Evolutionary conservation across 2,888 invertebrate genomes (phyloP).

Genomic region (Acrobasis suavella): DNA sequence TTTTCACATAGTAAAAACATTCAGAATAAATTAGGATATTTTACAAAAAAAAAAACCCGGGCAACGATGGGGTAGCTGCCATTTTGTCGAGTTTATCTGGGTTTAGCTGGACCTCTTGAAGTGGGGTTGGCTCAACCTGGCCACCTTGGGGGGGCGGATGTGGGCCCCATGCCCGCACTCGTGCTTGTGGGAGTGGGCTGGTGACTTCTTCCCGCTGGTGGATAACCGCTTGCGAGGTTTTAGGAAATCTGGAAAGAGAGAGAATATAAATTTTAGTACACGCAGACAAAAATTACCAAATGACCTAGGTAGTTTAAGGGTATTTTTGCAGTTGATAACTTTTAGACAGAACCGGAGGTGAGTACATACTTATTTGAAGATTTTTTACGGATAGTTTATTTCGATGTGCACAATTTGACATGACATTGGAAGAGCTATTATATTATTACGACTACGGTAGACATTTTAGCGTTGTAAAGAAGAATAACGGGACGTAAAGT

Average conservation of each 20-base stretch:
- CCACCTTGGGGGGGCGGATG: conserved; percentile 76
- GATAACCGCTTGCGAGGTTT: conserved; percentile 84
- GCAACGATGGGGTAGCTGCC: conserved; percentile 17
- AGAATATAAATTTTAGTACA: conserved; percentile 28
- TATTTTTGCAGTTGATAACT: not conserved
- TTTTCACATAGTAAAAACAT: conserved; percentile 49
- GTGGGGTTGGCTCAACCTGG: conserved; percentile 67
- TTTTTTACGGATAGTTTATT: no score
- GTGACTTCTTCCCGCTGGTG: conserved; percentile 76
- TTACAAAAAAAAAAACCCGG: conserved; percentile 23
- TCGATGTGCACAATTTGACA: no score
- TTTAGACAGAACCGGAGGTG: no score
- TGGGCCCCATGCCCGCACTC: conserved; percentile 73
- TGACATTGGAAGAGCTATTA: no score
- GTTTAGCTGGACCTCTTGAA: conserved; percentile 75
- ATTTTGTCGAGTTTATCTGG: conserved; percentile 5
- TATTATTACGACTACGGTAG: no score
- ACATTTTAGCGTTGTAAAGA: conserved; percentile 23
- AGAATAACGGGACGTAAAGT: conserved; percentile 12
- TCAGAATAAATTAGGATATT: conserved; percentile 73
- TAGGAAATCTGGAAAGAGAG: conserved; percentile 84
- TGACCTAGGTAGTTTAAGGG: not conserved
- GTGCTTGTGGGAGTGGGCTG: conserved; percentile 67
- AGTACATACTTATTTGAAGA: no score
- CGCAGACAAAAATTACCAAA: not conserved